Percentiles rank a stretch among this genome's conserved stretches.
These are phyloP conservation scores for Perca fluviatilis DNA, from an alignment of 2,113 vertebrate genomes.

Conservation along the genomic window DNA sequence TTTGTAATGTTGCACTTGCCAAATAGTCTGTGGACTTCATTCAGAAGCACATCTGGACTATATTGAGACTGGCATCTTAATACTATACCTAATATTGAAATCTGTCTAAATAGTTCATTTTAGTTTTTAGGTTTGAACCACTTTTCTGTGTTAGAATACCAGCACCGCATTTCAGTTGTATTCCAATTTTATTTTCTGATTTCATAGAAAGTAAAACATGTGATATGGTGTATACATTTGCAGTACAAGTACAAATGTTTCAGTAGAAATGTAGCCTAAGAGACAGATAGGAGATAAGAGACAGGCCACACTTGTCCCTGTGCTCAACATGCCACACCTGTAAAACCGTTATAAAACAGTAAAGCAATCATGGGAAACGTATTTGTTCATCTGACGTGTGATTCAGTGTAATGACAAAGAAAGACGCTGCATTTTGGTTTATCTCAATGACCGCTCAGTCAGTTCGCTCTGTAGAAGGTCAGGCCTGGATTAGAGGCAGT, in stretches of 20 bases:
- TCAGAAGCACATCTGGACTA: background rate
- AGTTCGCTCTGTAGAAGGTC: conserved; percentile 45
- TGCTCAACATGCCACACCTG: background rate
- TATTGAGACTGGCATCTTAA: background rate
- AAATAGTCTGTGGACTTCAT: background rate
- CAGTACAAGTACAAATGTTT: background rate
- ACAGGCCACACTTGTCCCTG: background rate
- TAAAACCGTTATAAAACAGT: background rate
- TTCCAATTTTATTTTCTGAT: background rate
- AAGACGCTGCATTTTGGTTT: conserved; percentile 16
- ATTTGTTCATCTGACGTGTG: background rate
- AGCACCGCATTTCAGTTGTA: no score
- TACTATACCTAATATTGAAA: no score
- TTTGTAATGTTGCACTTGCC: background rate
- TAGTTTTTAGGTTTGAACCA: background rate
- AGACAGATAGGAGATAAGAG: background rate
- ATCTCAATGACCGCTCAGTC: conserved; percentile 48
- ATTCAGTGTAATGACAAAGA: conserved; percentile 11
- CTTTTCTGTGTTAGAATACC: background rate
- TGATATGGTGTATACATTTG: background rate
- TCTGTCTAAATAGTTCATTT: background rate
- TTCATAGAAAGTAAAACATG: background rate
- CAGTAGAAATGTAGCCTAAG: background rate
- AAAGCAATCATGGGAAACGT: background rate
- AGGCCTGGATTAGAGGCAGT: conserved; percentile 52